Percentiles rank a stretch among this genome's conserved stretches.
Conservation (phyloP, 2,797 vertebrate genomes). For the Sphaeramia orbicularis region DNA sequence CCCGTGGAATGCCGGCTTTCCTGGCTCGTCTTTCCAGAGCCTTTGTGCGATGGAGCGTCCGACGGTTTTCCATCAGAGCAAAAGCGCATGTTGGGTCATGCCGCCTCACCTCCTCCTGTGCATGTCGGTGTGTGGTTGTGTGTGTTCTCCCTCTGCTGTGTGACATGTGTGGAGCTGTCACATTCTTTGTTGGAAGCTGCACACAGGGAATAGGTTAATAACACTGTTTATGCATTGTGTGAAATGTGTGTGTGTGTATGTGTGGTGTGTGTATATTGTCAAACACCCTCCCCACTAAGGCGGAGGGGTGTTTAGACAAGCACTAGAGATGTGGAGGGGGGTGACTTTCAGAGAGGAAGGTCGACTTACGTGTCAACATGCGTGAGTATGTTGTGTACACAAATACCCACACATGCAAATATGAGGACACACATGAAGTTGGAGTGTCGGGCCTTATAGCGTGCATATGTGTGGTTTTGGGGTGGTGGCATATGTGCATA, state of each 20-base stretch:
- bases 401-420: constrained; percentile 34
- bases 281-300: constrained; percentile 31
- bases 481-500: constrained; percentile 10
- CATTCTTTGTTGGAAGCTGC: constrained; percentile 76
- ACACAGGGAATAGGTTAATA: constrained; percentile 62
- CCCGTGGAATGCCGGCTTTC: constrained; percentile 67
- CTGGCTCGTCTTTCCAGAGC: constrained; percentile 57
- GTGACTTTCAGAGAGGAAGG: constrained; percentile 48
- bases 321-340: constrained; percentile 50
- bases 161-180: constrained; percentile 74
- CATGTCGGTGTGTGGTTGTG: constrained; percentile 20
- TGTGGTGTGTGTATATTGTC: constrained; percentile 48
- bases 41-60: constrained; percentile 71
- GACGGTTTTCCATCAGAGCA: constrained; percentile 63
- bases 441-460: not conserved
- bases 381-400: constrained; percentile 43
- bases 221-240: constrained; percentile 60
- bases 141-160: constrained; percentile 32
- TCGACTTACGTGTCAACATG: constrained; percentile 29
- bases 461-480: constrained; percentile 9
- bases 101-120: constrained; percentile 49
- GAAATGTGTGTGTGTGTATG: constrained; percentile 43
- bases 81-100: constrained; percentile 80
- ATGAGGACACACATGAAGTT: not conserved
- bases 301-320: constrained; percentile 67